Base-by-base conservation (phyloP, 2,888 invertebrate species). In the Frankliniella fusca region DNA sequence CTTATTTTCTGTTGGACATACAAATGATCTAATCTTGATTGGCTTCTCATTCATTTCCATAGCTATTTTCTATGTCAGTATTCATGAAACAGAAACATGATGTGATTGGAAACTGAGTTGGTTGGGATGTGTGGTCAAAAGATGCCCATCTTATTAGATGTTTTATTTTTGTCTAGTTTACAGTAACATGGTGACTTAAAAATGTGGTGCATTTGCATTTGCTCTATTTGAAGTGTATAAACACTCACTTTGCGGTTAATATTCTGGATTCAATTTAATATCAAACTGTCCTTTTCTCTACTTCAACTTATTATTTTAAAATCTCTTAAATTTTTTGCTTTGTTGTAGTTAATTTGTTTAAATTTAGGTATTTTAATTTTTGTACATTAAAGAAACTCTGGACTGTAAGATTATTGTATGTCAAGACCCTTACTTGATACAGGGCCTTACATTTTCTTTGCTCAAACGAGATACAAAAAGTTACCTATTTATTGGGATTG, bases 401-500 rank as follows among this genome's bases (percentile, higher is more conserved):
- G 15, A 38, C 38, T 38, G 38, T 38, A 38, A 38, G 38, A 38
- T 38, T 38, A 3, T 38, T 38, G 38, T 38, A 38, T 3, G 38
- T 38, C 61, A 15, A n/a, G 61, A 61, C 61, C n/a, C 61, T 10
- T 20, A 20, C 61, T 61, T 61, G 61, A 61, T 61, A 20, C n/a
- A 61, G 61, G 18, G 61, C 70, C 70, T 76, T 76, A 76, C 23
- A 27, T 76, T 76, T 76, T 23, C 70, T 27, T 76, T 76, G 70
- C 70, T 76, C 70, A 76, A 76, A 76, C 70, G 70, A 27, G 70
- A 76, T 76, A 27, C 70, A 76, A 76, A 76, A 12, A 23, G 27
- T 76, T 76, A 76, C 70, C 70, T 76, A 23, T 27, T 27, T 61
- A 76, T 76, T 23, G 70, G 70, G 27, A 76, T 76, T 76, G 70